A percentile compares a stretch with the other conserved stretches of the same genome.
Conservation (phyloP, 2,888 invertebrate species). For the Aleiodes leptofemur region DNA sequence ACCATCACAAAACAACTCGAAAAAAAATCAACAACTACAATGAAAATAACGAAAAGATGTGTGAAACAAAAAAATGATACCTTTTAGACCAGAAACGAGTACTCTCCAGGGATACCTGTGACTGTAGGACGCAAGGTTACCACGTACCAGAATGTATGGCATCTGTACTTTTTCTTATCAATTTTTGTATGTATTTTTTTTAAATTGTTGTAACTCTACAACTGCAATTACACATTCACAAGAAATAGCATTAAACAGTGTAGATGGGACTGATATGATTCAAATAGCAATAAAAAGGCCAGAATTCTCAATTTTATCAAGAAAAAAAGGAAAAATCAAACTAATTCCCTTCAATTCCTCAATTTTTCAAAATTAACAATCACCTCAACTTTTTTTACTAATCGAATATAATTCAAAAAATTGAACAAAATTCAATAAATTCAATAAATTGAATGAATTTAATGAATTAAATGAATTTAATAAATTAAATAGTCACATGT, state of each 20-base stretch:
- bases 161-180: constrained; percentile 75
- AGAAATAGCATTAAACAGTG: constrained; percentile 11
- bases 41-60: constrained; percentile 30
- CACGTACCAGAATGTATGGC: constrained; percentile 94
- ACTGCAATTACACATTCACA: constrained; percentile 44
- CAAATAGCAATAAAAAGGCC: no score
- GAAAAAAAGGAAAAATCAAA: no score
- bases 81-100: constrained; percentile 90
- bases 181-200: constrained; percentile 38
- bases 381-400: no score
- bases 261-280: not conserved
- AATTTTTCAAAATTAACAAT: no score
- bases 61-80: constrained; percentile 74
- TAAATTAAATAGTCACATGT: no score
- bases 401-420: no score
- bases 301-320: no score
- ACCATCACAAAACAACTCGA: no score
- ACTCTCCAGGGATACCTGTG: constrained; percentile 92
- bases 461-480: no score
- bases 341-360: no score
- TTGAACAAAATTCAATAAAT: no score
- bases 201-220: constrained; percentile 54
- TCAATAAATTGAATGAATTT: no score
- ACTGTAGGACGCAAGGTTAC: constrained; percentile 91
- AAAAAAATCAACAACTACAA: not conserved